A percentile compares a stretch with the other conserved stretches of the same genome.
These are phyloP conservation scores for Monomorium pharaonis DNA, from an alignment of 1,140 invertebrate species.

Conservation along the genomic window DNA sequence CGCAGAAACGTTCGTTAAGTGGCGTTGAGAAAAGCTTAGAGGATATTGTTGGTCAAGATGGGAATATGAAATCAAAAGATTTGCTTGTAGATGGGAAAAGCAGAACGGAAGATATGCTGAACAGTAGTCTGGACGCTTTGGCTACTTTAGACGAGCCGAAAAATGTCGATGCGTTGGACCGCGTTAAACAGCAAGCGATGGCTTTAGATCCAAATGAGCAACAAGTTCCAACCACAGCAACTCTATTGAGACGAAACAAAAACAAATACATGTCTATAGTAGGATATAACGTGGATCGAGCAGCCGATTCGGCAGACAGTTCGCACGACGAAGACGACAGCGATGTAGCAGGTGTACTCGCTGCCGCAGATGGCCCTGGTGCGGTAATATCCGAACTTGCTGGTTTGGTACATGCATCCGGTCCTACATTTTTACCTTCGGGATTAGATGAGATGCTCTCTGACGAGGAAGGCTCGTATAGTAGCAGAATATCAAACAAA, in stretches of 20 bases:
- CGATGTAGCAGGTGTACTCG: constrained; percentile 79
- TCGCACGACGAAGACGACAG: constrained; percentile 83
- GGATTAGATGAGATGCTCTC: constrained; percentile 88
- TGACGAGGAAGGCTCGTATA: constrained; percentile 92
- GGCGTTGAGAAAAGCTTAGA: constrained; percentile 69
- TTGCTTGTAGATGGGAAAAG: constrained; percentile 57
- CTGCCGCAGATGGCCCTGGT: constrained; percentile 78
- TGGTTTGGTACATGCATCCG: constrained; percentile 82
- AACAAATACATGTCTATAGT: constrained; percentile 78
- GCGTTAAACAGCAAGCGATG: constrained; percentile 80
- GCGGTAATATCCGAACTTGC: constrained; percentile 85
- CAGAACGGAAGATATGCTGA: constrained; percentile 60
- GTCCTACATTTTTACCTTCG: constrained; percentile 79
- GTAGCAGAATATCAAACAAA: constrained; percentile 95
- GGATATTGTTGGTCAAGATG: constrained; percentile 71
- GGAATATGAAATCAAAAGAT: constrained; percentile 72
- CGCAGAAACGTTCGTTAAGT: constrained; percentile 76
- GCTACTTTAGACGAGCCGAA: constrained; percentile 66
- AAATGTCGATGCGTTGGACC: constrained; percentile 77
- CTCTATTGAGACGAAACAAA: constrained; percentile 73
- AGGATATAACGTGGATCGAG: constrained; percentile 71
- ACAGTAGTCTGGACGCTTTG: constrained; percentile 68
- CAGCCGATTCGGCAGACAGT: constrained; percentile 79
- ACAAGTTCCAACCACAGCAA: constrained; percentile 76
- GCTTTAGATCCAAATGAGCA: constrained; percentile 77